Evolutionary conservation across 2,797 vertebrate genomes (phyloP).

Genomic region (Coccyzus lansbergi): DNA sequence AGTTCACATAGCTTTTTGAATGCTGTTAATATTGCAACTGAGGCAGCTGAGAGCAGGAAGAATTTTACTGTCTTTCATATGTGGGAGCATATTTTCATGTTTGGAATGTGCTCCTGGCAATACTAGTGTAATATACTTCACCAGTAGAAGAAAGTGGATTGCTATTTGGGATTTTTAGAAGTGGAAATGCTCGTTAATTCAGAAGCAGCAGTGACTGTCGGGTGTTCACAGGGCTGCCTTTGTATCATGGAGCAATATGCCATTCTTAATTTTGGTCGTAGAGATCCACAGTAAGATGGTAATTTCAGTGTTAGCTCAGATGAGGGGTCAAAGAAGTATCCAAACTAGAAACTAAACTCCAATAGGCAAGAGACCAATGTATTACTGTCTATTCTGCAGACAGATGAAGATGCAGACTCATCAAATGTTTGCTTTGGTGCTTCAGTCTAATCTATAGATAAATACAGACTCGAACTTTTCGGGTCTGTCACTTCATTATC

Average conservation of each 20-base stretch:
- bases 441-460: neutral
- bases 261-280: neutral
- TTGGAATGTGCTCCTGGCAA: neutral
- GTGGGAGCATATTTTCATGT: neutral
- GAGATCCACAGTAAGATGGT: neutral
- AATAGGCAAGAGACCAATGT: neutral
- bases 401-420: neutral
- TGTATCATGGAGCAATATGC: neutral
- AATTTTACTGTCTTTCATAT: neutral
- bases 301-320: neutral
- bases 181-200: neutral
- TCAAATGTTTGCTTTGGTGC: neutral
- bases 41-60: neutral
- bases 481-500: neutral
- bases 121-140: neutral
- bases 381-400: neutral
- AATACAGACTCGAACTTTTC: neutral
- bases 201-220: neutral
- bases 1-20: neutral
- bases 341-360: neutral
- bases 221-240: neutral
- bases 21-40: neutral
- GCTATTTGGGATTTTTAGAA: neutral
- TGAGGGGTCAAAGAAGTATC: neutral
- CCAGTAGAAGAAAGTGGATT: neutral